phyloP scores from a whole-genome alignment of 2,888 invertebrate genomes.

The Thymelicus lineola region DNA sequence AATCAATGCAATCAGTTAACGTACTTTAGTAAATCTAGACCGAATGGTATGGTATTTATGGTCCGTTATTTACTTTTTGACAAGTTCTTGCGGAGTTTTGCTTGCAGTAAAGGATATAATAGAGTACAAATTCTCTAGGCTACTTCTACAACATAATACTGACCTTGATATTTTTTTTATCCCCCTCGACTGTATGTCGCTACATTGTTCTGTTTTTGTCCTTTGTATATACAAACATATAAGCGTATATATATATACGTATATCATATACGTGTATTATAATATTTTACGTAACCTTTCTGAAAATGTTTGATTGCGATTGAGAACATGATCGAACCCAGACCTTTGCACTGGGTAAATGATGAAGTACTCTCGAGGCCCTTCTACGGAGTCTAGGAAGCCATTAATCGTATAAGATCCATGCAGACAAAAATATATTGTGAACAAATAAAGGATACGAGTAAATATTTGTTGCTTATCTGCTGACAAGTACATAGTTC shows the following conservation, averaged over 20 bases:
- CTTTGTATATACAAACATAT: neutral
- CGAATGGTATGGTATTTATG: too few relatives aligned
- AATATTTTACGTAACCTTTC: too few relatives aligned
- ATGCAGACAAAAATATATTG: neutral
- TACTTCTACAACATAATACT: neutral
- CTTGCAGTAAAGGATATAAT: neutral
- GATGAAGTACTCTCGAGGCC: neutral
- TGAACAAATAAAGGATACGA: conserved; percentile 3
- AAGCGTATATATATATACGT: too few relatives aligned
- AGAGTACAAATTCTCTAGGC: neutral
- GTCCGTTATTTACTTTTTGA: neutral
- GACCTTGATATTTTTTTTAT: neutral
- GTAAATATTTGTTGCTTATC: conserved; percentile 8
- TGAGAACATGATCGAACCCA: too few relatives aligned
- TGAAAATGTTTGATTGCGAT: too few relatives aligned
- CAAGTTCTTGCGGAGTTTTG: neutral
- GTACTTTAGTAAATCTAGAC: too few relatives aligned
- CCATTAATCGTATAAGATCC: neutral
- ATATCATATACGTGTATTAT: too few relatives aligned
- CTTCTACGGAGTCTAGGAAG: neutral
- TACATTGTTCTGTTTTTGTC: neutral
- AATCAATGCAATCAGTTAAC: too few relatives aligned
- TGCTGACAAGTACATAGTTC: conserved; percentile 10
- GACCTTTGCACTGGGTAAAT: neutral
- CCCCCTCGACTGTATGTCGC: neutral